Conservation (phyloP, 2,113 vertebrate genomes). For the Rhinolophus ferrumequinum region DNA sequence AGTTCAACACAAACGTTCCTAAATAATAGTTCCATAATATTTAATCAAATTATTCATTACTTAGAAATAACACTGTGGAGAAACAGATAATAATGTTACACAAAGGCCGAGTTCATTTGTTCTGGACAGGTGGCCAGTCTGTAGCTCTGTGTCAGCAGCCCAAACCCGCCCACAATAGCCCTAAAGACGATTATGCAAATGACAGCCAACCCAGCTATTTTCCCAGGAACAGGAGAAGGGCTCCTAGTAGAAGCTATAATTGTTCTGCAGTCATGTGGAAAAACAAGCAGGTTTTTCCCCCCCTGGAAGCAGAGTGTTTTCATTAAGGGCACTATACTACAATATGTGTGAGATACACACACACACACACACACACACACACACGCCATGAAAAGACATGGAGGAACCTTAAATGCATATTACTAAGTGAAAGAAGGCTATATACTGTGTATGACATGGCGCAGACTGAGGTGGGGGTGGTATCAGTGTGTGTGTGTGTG, state of each 20-base stretch:
- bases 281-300: slow-evolving; percentile 79
- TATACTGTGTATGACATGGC: neutral
- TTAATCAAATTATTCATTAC: slow-evolving; percentile 87
- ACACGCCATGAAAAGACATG: slow-evolving; percentile 13
- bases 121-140: slow-evolving; percentile 91
- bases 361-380: neutral
- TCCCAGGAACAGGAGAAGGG: slow-evolving; percentile 90
- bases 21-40: slow-evolving; percentile 79
- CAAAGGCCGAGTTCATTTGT: slow-evolving; percentile 90
- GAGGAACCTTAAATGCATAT: neutral
- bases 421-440: neutral
- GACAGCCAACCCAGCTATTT: slow-evolving; percentile 84
- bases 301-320: slow-evolving; percentile 54
- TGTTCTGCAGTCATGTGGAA: slow-evolving; percentile 88
- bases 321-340: slow-evolving; percentile 55
- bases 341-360: slow-evolving; percentile 70
- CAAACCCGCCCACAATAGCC: slow-evolving; percentile 88
- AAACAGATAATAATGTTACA: slow-evolving; percentile 84
- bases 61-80: slow-evolving; percentile 78
- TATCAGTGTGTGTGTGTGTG: neutral
- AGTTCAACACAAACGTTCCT: slow-evolving; percentile 61
- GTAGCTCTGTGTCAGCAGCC: slow-evolving; percentile 82
- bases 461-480: neutral
- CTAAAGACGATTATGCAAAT: slow-evolving; percentile 95
- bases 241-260: slow-evolving; percentile 84